Base-by-base conservation (phyloP, 2,888 invertebrate species). In the Drosophila mimetica region DNA sequence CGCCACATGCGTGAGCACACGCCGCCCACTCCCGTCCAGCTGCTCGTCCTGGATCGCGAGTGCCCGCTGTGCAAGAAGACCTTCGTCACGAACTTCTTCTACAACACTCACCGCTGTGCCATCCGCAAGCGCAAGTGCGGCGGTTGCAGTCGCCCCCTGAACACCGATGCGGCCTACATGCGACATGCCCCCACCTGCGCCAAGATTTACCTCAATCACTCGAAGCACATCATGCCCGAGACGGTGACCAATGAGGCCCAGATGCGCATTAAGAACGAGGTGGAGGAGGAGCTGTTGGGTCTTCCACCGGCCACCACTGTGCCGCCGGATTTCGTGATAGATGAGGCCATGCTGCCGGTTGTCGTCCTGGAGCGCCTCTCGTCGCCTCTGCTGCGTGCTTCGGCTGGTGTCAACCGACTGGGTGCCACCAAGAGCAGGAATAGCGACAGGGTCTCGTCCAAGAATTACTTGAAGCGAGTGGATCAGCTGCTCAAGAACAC, bases 41-140 rank as follows among this genome's bases (percentile, higher is more conserved):
- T 81, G 16, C 76, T 73, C 36, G 86, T 91, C 14, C 79, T 90
- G n/a, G 90, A 91, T 53, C 88, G 90, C 32, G 84, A 87, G 63
- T 92, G 91, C 60, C 89, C 89, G 4, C 77, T 88, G 52, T 92
- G 92, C 75, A 88, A 79, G 39, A 76, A 82, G 30, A 83, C 89
- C 8, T 92, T 90, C 76, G 71, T 86, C 47, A 92, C 92, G 4
- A 90, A 91, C 66, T 91, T 86, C 66, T 84, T 92, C 9, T 92
- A 90, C 53, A 91, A 91, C 55, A 91, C 88, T 61, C 92, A 92
- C 76, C 74, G 84, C 1, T 92, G 92, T 76, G 90, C 91, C 20
- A 76, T 91, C 11, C 86, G 80, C 42, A 86, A 89, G 14, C 85
- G 84, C 51, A 79, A 79, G 41, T 92, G 92, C 72, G 89, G 89